phyloP scores from a whole-genome alignment of 2,113 vertebrate genomes.

The Athene noctua region DNA sequence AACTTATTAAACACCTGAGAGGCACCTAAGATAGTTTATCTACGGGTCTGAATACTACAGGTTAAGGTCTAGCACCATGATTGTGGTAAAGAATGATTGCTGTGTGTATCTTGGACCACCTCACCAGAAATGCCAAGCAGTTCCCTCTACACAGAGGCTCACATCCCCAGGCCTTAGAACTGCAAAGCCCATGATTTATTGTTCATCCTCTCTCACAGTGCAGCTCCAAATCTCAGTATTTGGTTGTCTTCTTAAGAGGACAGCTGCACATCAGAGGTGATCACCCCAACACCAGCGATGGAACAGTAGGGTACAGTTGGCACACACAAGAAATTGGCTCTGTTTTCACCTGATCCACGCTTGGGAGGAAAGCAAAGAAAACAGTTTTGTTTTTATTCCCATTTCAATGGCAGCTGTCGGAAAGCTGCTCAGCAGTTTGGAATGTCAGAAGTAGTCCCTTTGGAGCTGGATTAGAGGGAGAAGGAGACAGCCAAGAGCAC shows the following conservation, averaged over 20 bases:
- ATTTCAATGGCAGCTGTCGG: constrained; percentile 38
- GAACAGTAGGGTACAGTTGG: neutral
- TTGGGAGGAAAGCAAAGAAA: constrained; percentile 16
- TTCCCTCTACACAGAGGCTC: neutral
- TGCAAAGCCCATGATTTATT: neutral
- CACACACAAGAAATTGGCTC: neutral
- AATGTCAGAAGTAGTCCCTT: constrained; percentile 45
- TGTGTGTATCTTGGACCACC: neutral
- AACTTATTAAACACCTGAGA: neutral
- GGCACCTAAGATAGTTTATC: neutral
- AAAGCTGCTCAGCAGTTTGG: constrained; percentile 57
- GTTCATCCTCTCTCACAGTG: neutral
- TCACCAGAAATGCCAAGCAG: neutral
- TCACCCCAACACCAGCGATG: rapidly evolving
- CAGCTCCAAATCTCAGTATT: neutral
- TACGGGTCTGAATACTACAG: neutral
- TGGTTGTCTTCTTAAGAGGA: neutral
- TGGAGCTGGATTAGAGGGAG: constrained; percentile 22
- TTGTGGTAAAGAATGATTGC: rapidly evolving
- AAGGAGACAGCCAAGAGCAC: constrained; percentile 10
- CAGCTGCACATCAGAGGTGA: neutral
- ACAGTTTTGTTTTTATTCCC: constrained; percentile 7
- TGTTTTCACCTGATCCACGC: neutral
- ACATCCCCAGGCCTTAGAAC: neutral
- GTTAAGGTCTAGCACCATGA: neutral